Percentiles rank a stretch among this genome's conserved stretches.
phyloP scores from a whole-genome alignment of 2,113 vertebrate species.

The Passer montanus region DNA sequence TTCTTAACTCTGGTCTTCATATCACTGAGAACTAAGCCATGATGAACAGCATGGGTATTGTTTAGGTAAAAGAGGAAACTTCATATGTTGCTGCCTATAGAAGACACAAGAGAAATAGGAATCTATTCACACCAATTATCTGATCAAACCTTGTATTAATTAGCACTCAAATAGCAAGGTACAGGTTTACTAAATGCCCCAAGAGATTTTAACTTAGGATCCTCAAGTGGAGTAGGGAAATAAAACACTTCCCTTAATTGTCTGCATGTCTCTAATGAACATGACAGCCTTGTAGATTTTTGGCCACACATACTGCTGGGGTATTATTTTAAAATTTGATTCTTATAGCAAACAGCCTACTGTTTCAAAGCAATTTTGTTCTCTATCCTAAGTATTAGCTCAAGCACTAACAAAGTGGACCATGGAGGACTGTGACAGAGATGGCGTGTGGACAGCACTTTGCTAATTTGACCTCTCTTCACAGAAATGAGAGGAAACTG shows the following conservation, averaged over 20 bases:
- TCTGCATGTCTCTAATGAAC: background rate
- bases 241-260: slow-evolving; percentile 11
- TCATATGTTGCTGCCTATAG: background rate
- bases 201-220: background rate
- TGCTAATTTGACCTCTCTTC: slow-evolving; percentile 65
- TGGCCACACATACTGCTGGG: background rate
- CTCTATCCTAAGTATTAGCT: background rate
- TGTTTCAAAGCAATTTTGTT: slow-evolving; percentile 44
- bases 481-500: slow-evolving; percentile 71
- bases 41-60: background rate
- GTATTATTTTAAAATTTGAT: slow-evolving; percentile 48
- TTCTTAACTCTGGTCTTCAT: background rate
- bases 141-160: background rate
- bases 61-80: background rate
- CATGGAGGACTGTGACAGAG: background rate
- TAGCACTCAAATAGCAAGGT: background rate
- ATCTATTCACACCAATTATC: background rate
- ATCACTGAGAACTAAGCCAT: background rate
- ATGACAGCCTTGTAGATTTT: background rate
- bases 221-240: background rate
- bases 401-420: background rate
- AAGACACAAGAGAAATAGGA: background rate
- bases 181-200: background rate
- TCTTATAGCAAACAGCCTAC: slow-evolving; percentile 46
- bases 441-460: background rate